Evolutionary conservation across 1,140 invertebrate genomes (phyloP), one percentile per base, ranked within the genome.

Genomic region (Lordiphosa mommai): DNA sequence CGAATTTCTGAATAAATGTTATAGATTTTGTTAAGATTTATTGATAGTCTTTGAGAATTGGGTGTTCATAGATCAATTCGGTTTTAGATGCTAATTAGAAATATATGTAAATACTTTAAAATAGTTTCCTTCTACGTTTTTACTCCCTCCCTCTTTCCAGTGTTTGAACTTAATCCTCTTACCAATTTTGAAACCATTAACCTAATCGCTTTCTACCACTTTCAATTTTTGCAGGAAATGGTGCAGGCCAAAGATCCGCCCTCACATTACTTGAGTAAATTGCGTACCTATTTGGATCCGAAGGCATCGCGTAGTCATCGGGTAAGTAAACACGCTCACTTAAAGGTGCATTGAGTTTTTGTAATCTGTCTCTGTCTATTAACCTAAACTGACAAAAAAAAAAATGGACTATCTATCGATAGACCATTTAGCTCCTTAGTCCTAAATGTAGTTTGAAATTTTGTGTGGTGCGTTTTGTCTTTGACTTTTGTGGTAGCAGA

Each of bases 241-340:
- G 97, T 99, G 50, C 96, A 97, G 88, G 98, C 97, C 6, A 98
- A 98, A 90, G 96, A 99, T 90, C 96, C 97, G 12, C 98, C 98
- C 16, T 93, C 96, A 46, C 96, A 96, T 90, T 99, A 99, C 91
- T 92, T 99, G 68, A 94, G 94, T 88, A 98, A 98, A 90, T 91
- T 99, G 61, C 92, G 94, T 63, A 98, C 97, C 0, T 99, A 99
- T 90, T 91, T 99, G 80, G 98, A 99, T 90, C 97, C 97, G 0
- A 97, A 97, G 89, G 96, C 97, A 10, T 98, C 96, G 23, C 92
- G 96, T 86, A 98, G 96, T 92, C 96, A 97, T 88, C 92, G 96
- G 92, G 96, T 97, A 92, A 92, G 94, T 91, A 23, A 23, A 23
- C 20, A 23, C n/a, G n/a, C 17, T 23, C 17, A 27, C 1, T 43